These are phyloP conservation scores for Ennomos quercinarius DNA, from an alignment of 2,888 invertebrate genomes.

Conservation along the genomic window DNA sequence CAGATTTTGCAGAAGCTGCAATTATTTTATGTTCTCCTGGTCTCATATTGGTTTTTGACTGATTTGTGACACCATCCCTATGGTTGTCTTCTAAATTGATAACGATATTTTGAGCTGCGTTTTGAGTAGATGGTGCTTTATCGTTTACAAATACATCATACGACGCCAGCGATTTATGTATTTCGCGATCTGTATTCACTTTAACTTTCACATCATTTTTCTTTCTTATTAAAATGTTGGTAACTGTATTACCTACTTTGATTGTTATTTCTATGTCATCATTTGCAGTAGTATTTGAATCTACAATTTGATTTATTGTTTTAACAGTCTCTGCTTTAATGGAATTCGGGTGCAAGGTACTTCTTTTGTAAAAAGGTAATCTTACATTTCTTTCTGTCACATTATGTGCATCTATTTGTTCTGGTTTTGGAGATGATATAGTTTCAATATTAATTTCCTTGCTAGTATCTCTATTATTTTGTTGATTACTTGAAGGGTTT, in stretches of 20 bases:
- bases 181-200: conserved; percentile 65
- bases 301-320: conserved; percentile 41
- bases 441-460: conserved; percentile 6
- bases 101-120: conserved; percentile 43
- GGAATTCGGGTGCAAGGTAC: conserved; percentile 46
- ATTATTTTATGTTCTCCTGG: conserved; percentile 17
- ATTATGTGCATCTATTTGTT: neutral
- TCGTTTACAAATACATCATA: conserved; percentile 39
- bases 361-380: conserved; percentile 65
- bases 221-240: conserved; percentile 73
- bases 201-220: conserved; percentile 68
- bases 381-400: conserved; percentile 28
- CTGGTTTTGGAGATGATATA: conserved; percentile 6
- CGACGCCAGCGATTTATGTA: conserved; percentile 64
- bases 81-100: conserved; percentile 45
- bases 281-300: conserved; percentile 43
- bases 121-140: conserved; percentile 21
- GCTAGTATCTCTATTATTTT: neutral
- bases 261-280: conserved; percentile 76
- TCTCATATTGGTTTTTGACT: conserved; percentile 31
- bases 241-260: conserved; percentile 67
- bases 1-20: conserved; percentile 18
- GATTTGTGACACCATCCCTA: conserved; percentile 32
- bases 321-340: conserved; percentile 31
- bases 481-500: neutral